phyloP scores from a whole-genome alignment of 2,113 vertebrate genomes.

The Sylvicapra grimmia region DNA sequence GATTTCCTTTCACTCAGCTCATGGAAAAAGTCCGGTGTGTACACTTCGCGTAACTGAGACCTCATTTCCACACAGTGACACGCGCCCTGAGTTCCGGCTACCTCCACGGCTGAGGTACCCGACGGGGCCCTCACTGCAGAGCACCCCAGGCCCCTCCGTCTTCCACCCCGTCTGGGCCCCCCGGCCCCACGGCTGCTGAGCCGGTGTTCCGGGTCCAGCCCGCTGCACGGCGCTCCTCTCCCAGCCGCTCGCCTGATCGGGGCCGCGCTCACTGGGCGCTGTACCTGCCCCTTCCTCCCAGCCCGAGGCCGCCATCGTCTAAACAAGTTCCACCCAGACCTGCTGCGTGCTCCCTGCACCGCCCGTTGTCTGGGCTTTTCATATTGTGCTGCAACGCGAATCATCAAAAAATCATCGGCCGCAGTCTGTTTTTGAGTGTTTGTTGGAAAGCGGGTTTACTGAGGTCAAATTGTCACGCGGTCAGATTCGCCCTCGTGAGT shows the following conservation, averaged over 20 bases:
- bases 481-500: neutral
- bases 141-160: neutral
- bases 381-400: neutral
- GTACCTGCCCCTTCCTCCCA: neutral
- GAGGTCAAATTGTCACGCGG: neutral
- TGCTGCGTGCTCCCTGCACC: neutral
- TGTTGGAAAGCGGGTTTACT: neutral
- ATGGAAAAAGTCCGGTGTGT: constrained; percentile 26
- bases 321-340: neutral
- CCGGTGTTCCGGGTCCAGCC: neutral
- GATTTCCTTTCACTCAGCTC: neutral
- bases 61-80: neutral
- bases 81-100: neutral
- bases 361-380: neutral
- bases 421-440: neutral
- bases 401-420: neutral
- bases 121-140: accelerated
- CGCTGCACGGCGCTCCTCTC: neutral
- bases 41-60: constrained; percentile 15
- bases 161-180: accelerated
- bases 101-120: neutral
- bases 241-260: neutral
- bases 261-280: neutral
- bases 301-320: neutral
- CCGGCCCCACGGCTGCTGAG: accelerated